phyloP scores from a whole-genome alignment of 2,113 vertebrate genomes.

The Aleadryas rufinucha region DNA sequence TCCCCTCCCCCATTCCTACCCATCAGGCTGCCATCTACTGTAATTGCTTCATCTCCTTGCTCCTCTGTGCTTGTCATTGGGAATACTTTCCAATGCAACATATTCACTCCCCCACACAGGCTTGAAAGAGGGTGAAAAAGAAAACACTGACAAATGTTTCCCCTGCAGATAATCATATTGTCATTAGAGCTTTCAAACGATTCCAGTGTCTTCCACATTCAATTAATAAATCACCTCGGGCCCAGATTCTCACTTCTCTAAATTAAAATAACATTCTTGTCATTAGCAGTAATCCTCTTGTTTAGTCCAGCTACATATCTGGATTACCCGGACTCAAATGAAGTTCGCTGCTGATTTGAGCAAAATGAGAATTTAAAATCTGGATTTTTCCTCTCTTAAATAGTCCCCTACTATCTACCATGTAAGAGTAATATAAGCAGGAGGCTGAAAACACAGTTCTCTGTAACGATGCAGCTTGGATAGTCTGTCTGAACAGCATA shows the following conservation, averaged over 20 bases:
- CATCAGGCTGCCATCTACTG: not conserved
- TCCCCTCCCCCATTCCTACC: not conserved
- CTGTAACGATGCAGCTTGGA: not conserved
- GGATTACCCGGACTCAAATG: not conserved
- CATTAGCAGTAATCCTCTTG: not conserved
- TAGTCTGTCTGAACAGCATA: not conserved
- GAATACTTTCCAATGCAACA: not conserved
- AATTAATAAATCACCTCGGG: not conserved
- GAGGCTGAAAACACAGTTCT: not conserved
- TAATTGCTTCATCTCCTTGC: not conserved
- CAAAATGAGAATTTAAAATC: not conserved
- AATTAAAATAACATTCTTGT: not conserved
- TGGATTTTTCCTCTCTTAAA: not conserved
- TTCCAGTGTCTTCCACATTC: not conserved
- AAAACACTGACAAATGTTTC: slow-evolving; percentile 9
- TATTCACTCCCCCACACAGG: not conserved
- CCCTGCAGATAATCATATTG: slow-evolving; percentile 3
- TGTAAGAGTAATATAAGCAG: not conserved
- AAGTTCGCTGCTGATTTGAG: not conserved
- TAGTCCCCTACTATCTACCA: not conserved
- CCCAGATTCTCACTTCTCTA: not conserved
- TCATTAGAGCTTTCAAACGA: not conserved
- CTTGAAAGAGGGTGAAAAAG: not conserved
- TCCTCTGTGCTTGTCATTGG: not conserved
- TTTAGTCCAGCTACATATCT: not conserved